Conservation (phyloP, 2,797 vertebrate genomes). For the Clarias pachynema region DNA sequence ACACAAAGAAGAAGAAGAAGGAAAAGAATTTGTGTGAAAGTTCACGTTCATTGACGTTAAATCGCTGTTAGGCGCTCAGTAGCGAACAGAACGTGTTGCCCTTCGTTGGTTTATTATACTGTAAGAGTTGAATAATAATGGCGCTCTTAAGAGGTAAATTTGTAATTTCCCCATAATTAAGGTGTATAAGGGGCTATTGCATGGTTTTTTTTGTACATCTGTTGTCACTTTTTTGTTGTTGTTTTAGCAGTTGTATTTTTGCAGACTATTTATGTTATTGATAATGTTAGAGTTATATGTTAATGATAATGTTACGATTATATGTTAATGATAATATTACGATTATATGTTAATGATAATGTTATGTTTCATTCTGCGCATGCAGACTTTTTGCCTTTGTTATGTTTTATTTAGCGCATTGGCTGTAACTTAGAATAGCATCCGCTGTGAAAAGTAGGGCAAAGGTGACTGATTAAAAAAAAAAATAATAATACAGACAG, state of each 20-base stretch:
- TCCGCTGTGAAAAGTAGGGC: neutral
- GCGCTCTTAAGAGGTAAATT: constrained; percentile 76
- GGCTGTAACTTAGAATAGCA: neutral
- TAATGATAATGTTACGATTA: neutral
- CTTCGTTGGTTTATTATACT: neutral
- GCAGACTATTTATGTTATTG: too few relatives aligned
- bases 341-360: too few relatives aligned
- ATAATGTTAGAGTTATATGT: neutral
- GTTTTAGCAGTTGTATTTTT: neutral
- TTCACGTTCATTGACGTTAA: constrained; percentile 39
- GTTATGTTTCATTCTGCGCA: neutral
- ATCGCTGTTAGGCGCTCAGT: neutral
- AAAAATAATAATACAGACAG: too few relatives aligned
- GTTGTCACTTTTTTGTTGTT: neutral
- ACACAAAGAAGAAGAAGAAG: too few relatives aligned
- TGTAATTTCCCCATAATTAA: neutral
- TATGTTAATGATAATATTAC: neutral
- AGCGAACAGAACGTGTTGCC: neutral
- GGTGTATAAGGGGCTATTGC: neutral
- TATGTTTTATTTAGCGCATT: neutral
- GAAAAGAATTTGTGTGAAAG: constrained; percentile 66
- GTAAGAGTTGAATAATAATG: constrained; percentile 59
- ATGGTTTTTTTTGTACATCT: neutral
- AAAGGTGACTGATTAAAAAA: neutral
- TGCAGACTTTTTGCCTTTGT: neutral